A percentile compares a stretch with the other conserved stretches of the same genome.
Conservation (phyloP, 2,888 invertebrate species). For the Lithophane ornitopus region DNA sequence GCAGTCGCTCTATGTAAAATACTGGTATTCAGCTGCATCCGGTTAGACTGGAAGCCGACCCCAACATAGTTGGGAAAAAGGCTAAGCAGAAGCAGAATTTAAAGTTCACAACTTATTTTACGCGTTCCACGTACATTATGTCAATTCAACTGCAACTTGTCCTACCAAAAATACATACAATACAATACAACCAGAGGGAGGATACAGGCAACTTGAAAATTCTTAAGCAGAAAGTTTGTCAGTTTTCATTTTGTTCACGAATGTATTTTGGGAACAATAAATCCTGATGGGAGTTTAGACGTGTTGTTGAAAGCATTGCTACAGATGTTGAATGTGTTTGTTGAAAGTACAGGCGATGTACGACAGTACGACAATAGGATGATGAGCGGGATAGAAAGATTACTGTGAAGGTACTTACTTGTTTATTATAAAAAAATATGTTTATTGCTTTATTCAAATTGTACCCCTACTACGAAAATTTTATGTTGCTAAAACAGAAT, state of each 20-base stretch:
- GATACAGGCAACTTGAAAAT: constrained; percentile 62
- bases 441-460: too few relatives aligned
- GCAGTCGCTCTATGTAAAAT: too few relatives aligned
- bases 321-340: constrained; percentile 32
- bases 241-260: constrained; percentile 55
- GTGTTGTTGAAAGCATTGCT: constrained; percentile 41
- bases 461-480: too few relatives aligned
- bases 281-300: constrained; percentile 48
- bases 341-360: constrained; percentile 33
- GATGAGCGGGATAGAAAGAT: constrained; percentile 2
- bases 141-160: not conserved
- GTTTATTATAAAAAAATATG: too few relatives aligned
- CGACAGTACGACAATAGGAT: not conserved
- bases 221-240: constrained; percentile 71
- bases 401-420: not conserved
- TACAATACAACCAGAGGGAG: constrained; percentile 57
- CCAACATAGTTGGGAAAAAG: too few relatives aligned
- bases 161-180: constrained; percentile 57
- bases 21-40: too few relatives aligned
- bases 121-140: too few relatives aligned
- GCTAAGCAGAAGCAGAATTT: too few relatives aligned
- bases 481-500: too few relatives aligned
- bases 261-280: constrained; percentile 53
- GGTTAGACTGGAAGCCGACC: too few relatives aligned
- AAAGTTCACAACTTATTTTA: too few relatives aligned